Base-by-base conservation (phyloP, 2,888 invertebrate species). In the Beris chalybata region DNA sequence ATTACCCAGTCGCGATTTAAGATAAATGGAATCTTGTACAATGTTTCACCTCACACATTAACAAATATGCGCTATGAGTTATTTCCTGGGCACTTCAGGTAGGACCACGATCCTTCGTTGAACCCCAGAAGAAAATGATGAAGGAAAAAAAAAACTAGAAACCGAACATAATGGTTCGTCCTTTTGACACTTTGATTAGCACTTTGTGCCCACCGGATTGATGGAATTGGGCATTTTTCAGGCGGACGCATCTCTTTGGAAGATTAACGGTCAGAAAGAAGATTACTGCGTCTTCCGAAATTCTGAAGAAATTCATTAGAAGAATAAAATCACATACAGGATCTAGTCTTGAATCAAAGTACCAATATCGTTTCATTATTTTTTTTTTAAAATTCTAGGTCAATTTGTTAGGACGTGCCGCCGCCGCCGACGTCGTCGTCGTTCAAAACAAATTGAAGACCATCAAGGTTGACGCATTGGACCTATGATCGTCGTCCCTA, bases 171-270 rank as follows among this genome's bases (percentile, higher is more conserved):
- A 47, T 45, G 43, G 47, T 44, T 64, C 52, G 52, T 64, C 54
- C 54, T 64, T 63, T 64, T 64, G 64, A 64, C 64, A 64, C 64
- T 64, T 64, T 64, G 64, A 64, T 64, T 64, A 64, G 54, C 64
- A 54, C 64, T 54, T 54, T 54, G 45, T 45, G 53, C 31, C 64
- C 44, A 53, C 22, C 13, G 38, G 45, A 64, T 64, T 61, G 61
- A 61, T 61, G 61, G 61, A 38, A 61, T 61, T 38, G 50, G 61
- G 48, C 30, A 38, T 48, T 31, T n/a, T 15, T 45, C 7, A 48
- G 48, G 47, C n/a, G 7, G 38, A 38, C 38, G 9, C 38, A 3
- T 38, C 38, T 38, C 9, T 38, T 38, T 9, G 38, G 38, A 38
- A 38, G 38, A 38, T 38, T 31, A 48, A 38, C 58, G 58, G 30